Conservation (phyloP, 2,888 invertebrate genomes). For the Leptarthrus brevirostris region DNA sequence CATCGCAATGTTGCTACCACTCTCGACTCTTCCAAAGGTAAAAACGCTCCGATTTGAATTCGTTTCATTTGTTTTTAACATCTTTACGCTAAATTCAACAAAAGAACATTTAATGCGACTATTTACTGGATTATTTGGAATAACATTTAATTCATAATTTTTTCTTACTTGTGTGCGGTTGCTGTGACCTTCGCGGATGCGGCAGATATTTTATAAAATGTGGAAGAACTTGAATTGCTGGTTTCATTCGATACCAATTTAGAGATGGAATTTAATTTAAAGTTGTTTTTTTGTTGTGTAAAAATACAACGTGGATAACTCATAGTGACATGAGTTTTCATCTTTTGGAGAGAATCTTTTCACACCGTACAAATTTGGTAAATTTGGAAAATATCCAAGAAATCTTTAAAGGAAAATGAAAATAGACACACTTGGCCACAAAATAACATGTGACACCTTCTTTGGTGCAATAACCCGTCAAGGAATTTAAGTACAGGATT, state of each 20-base stretch:
- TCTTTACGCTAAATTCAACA: too few species aligned
- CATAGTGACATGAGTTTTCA: background rate
- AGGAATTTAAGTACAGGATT: too few species aligned
- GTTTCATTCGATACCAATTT: background rate
- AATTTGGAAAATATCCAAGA: constrained; percentile 14
- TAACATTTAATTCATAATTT: constrained; percentile 9
- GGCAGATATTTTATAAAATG: constrained; percentile 11
- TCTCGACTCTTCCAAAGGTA: constrained; percentile 18
- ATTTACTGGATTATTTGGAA: too few species aligned
- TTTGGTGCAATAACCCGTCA: constrained; percentile 19
- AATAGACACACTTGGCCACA: background rate
- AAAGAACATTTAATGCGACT: background rate
- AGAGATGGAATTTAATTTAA: constrained; percentile 8
- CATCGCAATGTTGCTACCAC: background rate
- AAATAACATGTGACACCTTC: background rate
- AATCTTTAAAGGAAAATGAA: constrained; percentile 1
- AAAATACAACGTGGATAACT: background rate
- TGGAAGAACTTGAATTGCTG: constrained; percentile 41
- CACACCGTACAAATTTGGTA: background rate
- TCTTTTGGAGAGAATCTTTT: background rate
- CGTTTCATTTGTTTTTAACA: too few species aligned
- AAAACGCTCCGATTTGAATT: background rate
- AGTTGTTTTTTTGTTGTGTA: constrained; percentile 3
- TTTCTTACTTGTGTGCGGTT: background rate
- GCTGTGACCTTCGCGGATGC: constrained; percentile 21